These are phyloP conservation scores for Pachyseris speciosa DNA, from an alignment of 64 coral and sea anemone species.

Conservation along the genomic window DNA sequence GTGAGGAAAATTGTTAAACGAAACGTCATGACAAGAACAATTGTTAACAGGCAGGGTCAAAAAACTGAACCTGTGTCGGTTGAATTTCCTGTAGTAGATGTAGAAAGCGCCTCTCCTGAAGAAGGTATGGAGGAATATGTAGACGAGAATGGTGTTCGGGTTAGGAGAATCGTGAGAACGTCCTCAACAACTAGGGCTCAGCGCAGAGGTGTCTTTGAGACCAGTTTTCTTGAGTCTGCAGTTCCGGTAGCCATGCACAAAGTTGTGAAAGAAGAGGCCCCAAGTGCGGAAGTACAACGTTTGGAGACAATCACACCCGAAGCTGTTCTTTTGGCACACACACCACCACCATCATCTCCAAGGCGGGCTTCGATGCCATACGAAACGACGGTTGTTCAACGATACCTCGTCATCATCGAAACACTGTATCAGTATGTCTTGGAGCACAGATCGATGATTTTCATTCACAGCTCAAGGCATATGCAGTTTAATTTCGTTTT, in stretches of 20 bases:
- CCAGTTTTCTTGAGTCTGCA: not conserved
- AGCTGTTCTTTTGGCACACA: not conserved
- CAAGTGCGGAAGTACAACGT: not conserved
- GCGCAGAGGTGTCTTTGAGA: not conserved
- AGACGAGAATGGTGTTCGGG: conserved; percentile 58
- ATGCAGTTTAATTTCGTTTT: conserved; percentile 79
- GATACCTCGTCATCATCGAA: conserved; percentile 75
- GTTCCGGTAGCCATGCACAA: not conserved
- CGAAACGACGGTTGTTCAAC: not conserved
- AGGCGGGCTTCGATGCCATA: not conserved
- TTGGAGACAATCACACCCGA: conserved; percentile 1
- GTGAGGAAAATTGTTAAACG: conserved; percentile 58
- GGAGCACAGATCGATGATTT: conserved; percentile 74
- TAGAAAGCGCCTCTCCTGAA: not conserved
- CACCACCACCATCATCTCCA: not conserved
- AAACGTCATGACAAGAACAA: conserved; percentile 33
- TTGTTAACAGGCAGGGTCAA: not conserved
- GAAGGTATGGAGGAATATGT: not conserved
- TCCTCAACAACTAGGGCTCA: not conserved
- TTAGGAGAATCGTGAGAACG: conserved; percentile 27
- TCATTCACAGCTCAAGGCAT: conserved; percentile 54
- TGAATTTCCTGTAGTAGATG: not conserved
- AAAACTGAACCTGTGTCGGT: not conserved
- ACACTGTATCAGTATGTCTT: conserved; percentile 71
- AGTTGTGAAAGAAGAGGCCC: not conserved